Evolutionary conservation across 2,113 vertebrate genomes (phyloP).

Genomic region (Acrocephalus arundinaceus): DNA sequence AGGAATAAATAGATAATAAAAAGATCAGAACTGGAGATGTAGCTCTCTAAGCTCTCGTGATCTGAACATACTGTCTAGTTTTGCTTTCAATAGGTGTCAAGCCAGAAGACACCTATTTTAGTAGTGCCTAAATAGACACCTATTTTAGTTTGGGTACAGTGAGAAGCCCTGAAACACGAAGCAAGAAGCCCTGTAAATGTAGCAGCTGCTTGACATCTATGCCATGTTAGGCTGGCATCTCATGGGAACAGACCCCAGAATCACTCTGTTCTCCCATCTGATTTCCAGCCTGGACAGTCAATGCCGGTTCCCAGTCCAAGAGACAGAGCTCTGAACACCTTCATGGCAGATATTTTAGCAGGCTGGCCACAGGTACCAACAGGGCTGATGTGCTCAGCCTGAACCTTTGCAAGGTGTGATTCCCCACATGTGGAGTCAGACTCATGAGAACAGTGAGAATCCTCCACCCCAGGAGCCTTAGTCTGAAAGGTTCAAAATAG

Average conservation of each 20-base stretch:
- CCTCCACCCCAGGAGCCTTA: not conserved
- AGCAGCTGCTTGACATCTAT: not conserved
- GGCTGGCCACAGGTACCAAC: not conserved
- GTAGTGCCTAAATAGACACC: not conserved
- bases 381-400: not conserved
- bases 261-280: not conserved
- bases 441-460: not conserved
- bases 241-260: not conserved
- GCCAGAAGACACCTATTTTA: not conserved
- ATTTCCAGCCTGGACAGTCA: not conserved
- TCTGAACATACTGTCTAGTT: not conserved
- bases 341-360: not conserved
- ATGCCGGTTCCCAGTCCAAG: not conserved
- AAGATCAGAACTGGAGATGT: not conserved
- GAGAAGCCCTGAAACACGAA: not conserved
- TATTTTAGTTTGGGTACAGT: not conserved
- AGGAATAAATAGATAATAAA: not conserved
- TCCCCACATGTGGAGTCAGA: accelerated
- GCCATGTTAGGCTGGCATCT: not conserved
- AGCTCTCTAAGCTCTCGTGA: not conserved
- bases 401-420: not conserved
- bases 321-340: accelerated
- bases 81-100: not conserved
- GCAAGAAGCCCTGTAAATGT: not conserved
- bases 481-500: not conserved